Base-by-base conservation (phyloP, 1,140 invertebrate genomes). In the Bombus waltoni region DNA sequence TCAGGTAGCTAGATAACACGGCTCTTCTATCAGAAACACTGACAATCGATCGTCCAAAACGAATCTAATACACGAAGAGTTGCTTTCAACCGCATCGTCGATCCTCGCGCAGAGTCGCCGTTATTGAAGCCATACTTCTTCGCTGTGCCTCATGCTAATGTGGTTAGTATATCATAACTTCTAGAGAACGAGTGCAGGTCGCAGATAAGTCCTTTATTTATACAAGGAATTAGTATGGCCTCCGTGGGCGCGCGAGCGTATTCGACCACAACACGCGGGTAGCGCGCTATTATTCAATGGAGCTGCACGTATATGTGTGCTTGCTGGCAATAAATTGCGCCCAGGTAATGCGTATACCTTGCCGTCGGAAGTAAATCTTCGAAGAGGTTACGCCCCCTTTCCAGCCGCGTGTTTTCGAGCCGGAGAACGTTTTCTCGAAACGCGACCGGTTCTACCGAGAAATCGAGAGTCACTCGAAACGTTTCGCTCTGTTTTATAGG, bases 181-280 rank as follows among this genome's bases (percentile, higher is more conserved):
- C 80, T 81, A 25, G 71, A 72, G 83, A 85, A 85, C 83, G 86
- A 87, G 83, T 87, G 86, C 86, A 59, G 53, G 25, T 47, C 77
- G 65, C 25, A 86, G 86, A 87, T 86, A 86, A 87, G 86, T 87
- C 83, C 86, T 87, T 87, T 87, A 85, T 85, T 87, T 87, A 87
- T 80, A 81, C 83, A 70, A 72, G 86, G 77, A 87, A 85, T 87
- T 85, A 84, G 83, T 78, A 84, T 79, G 83, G 76, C 83, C 76
- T 47, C 83, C 68, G 66, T 35, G 68, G 15, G 57, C 65, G 62
- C 66, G 72, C 57, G 65, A 13, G 35, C 35, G 40, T 38, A 35
- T 42, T 13, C 83, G 11, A 38, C 3, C 13, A 13, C 42, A 13
- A 15, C 38, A 15, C 44, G 32, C n/a, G 47, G 13, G 15, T 38